Conservation (phyloP, 2,797 vertebrate genomes). For the Enteromius paludinosus region DNA sequence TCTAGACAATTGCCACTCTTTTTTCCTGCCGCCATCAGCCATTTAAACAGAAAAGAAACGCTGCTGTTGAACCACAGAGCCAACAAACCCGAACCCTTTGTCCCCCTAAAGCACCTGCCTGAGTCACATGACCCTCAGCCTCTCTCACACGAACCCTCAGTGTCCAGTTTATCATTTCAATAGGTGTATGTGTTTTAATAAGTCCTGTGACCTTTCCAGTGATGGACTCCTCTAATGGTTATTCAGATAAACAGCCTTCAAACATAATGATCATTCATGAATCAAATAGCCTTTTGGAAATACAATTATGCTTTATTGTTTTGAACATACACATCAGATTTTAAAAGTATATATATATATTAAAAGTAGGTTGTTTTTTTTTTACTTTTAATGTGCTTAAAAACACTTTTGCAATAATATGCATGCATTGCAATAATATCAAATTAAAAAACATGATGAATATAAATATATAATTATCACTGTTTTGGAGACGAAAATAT, state of each 20-base stretch:
- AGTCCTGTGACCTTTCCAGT: slow-evolving; percentile 12
- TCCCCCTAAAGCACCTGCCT: slow-evolving; percentile 51
- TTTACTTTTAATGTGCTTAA: too few species aligned
- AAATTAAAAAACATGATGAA: too few species aligned
- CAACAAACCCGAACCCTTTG: slow-evolving; percentile 37
- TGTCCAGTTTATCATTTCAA: slow-evolving; percentile 35
- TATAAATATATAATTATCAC: too few species aligned
- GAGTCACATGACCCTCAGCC: slow-evolving; percentile 52
- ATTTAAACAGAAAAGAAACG: slow-evolving; percentile 36
- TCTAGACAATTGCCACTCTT: slow-evolving; percentile 8
- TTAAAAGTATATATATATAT: background rate
- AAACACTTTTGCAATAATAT: too few species aligned
- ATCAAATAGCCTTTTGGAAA: background rate
- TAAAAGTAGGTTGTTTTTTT: too few species aligned
- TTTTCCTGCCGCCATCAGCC: background rate
- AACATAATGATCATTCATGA: background rate
- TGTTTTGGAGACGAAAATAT: too few species aligned
- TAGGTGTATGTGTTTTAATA: background rate
- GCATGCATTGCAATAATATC: background rate
- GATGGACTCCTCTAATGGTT: background rate
- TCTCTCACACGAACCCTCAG: slow-evolving; percentile 32
- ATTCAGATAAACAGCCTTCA: slow-evolving; percentile 3
- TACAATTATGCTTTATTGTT: background rate
- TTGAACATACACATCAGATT: background rate
- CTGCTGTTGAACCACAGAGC: slow-evolving; percentile 21